Evolutionary conservation across 2,113 vertebrate species (phyloP), one percentile per base, ranked within the genome.

Genomic region (Hippopotamus amphibius): DNA sequence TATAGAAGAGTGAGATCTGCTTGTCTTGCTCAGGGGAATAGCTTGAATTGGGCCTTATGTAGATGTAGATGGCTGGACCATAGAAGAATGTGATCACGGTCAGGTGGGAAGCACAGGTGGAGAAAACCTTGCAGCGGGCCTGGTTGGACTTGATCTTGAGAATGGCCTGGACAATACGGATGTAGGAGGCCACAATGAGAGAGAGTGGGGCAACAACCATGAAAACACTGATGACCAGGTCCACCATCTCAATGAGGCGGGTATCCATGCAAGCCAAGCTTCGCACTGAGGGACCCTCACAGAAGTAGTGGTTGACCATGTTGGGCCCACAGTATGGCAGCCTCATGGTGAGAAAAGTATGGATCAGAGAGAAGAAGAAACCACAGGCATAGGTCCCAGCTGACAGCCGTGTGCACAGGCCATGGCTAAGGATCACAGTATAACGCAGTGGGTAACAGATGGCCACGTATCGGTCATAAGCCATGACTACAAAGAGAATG

Each of bases 401-500:
- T 50, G 95, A 63, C 87, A 98, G 19, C 30, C 4, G 0, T 6
- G 17, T 10, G 12, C 95, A 97, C 43, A 97, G 33, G 1, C 12
- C 46, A 82, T 80, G 90, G 7, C 15, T 98, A 83, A 97, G 96
- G 57, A 97, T 87, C 15, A 96, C 48, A 26, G 86, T 96, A 24
- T 98, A 98, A 33, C 0, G 61, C 53, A 97, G 55, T 16, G 97
- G 97, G 13, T 81, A 53, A 53, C 97, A 98, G 33, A 98, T 97
- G n/a, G 98, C 97, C 74, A 98, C 79, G 0, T 94, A 98, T 10
- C 79, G n/a, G 65, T 97, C 97, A 96, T 97, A 98, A 37, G 97
- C 95, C 97, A 98, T 97, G 30, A 97, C 80, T 0, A 88, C 84
- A 80, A 97, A 95, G 15, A 97, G 79, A 33, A 93, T 57, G 4